phyloP scores from a whole-genome alignment of 2,113 vertebrate genomes.

The Scophthalmus maximus region DNA sequence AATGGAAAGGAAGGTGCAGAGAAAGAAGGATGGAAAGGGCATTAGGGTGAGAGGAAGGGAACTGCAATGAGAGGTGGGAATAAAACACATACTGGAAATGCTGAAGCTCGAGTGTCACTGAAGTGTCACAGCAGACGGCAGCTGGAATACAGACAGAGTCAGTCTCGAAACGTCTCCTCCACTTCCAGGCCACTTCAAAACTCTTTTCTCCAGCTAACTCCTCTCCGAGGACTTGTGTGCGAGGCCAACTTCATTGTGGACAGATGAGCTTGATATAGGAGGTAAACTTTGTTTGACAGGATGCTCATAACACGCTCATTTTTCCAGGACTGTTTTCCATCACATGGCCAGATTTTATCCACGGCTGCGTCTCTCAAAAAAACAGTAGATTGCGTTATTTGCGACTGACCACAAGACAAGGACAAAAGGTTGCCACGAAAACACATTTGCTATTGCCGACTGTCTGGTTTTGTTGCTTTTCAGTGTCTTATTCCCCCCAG shows the following conservation, averaged over 20 bases:
- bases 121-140: slow-evolving; percentile 33
- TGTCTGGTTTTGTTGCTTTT: slow-evolving; percentile 14
- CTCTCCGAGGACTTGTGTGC: neutral
- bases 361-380: neutral
- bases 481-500: slow-evolving; percentile 20
- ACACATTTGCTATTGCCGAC: slow-evolving; percentile 22
- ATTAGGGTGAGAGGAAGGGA: neutral
- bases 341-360: slow-evolving; percentile 12
- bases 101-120: neutral
- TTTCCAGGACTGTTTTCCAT: slow-evolving; percentile 24
- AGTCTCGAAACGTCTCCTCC: neutral
- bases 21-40: slow-evolving; percentile 13
- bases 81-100: neutral
- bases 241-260: neutral
- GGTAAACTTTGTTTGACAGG: neutral
- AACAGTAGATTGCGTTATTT: slow-evolving; percentile 7
- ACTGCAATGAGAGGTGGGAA: neutral
- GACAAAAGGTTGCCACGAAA: neutral
- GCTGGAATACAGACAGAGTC: slow-evolving; percentile 31
- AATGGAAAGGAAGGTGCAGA: neutral
- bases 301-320: neutral
- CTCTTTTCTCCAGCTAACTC: neutral
- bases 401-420: slow-evolving; percentile 4
- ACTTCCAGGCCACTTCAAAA: slow-evolving; percentile 31
- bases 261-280: slow-evolving; percentile 2